phyloP scores from a whole-genome alignment of 2,888 invertebrate genomes.

The Pasiphila rectangulata region DNA sequence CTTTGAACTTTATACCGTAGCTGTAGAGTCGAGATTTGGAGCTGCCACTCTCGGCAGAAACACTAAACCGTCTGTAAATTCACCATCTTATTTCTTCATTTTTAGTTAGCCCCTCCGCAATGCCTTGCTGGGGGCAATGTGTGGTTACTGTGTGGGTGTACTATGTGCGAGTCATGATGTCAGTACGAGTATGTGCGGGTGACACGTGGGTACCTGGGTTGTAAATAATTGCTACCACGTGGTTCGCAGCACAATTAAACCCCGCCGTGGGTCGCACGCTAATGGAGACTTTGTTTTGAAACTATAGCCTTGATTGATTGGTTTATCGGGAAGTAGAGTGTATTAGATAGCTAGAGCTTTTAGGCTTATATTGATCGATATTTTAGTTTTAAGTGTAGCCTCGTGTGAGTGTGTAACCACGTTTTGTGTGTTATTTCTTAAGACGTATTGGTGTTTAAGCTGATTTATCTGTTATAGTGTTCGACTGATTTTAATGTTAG shows the following conservation, averaged over 20 bases:
- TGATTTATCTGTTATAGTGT: too few relatives aligned
- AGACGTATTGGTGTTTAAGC: too few relatives aligned
- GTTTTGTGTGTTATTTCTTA: too few relatives aligned
- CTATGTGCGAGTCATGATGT: slow-evolving; percentile 19
- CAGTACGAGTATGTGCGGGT: slow-evolving; percentile 30
- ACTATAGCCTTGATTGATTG: slow-evolving; percentile 37
- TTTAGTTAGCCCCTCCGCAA: slow-evolving; percentile 74
- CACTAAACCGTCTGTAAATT: slow-evolving; percentile 76
- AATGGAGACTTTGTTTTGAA: slow-evolving; percentile 40
- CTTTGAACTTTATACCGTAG: slow-evolving; percentile 46
- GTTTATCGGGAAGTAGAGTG: too few relatives aligned
- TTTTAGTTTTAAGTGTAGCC: too few relatives aligned
- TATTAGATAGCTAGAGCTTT: neutral
- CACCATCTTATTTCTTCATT: slow-evolving; percentile 75
- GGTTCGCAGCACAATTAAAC: slow-evolving; percentile 71
- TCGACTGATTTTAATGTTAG: too few relatives aligned
- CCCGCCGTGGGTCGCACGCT: slow-evolving; percentile 55
- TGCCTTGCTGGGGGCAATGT: slow-evolving; percentile 63
- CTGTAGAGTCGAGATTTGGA: slow-evolving; percentile 51
- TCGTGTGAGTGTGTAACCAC: too few relatives aligned
- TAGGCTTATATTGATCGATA: neutral
- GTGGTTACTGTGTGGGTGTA: slow-evolving; percentile 34
- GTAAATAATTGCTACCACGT: slow-evolving; percentile 80
- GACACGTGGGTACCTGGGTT: slow-evolving; percentile 69
- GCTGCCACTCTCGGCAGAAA: slow-evolving; percentile 44